Conservation (phyloP, 2,888 invertebrate genomes). For the Zygogramma bicolorata region DNA sequence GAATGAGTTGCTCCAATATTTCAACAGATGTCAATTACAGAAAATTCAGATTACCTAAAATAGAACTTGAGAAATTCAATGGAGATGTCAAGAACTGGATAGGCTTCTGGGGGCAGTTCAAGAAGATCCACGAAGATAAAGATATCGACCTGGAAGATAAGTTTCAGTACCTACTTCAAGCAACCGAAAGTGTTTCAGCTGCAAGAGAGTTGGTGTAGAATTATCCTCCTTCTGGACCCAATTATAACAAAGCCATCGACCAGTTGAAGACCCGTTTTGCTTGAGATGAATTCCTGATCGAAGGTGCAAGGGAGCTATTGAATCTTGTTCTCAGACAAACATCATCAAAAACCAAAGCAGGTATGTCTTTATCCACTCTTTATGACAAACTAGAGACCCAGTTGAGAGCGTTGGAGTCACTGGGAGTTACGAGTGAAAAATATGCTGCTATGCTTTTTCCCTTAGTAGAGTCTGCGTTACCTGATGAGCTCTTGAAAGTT, state of each 20-base stretch:
- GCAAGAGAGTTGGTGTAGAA: conserved; percentile 27
- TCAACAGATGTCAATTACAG: neutral
- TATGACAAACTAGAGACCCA: conserved; percentile 13
- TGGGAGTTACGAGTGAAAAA: conserved; percentile 2
- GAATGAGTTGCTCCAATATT: neutral
- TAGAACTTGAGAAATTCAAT: conserved; percentile 4
- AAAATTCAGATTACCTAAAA: neutral
- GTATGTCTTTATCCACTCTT: conserved; percentile 14
- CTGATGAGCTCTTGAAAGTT: neutral
- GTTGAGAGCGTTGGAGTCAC: conserved; percentile 2
- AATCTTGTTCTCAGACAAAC: conserved; percentile 20
- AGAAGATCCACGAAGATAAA: conserved; percentile 29
- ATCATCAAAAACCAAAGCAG: neutral
- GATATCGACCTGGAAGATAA: conserved; percentile 27
- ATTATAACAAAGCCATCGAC: conserved; percentile 7
- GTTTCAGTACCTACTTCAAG: conserved; percentile 31
- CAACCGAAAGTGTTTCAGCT: conserved; percentile 12
- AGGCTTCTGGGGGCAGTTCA: conserved; percentile 26
- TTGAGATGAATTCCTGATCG: conserved; percentile 24
- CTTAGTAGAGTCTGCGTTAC: conserved; percentile 13
- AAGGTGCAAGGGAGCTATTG: conserved; percentile 24
- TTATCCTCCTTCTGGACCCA: conserved; percentile 24
- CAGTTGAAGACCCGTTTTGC: conserved; percentile 26
- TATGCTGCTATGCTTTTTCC: neutral
- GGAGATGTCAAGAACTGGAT: conserved; percentile 26